Evolutionary conservation across 1,140 invertebrate species (phyloP).

Genomic region (Paramacrobiotus metropolitanus): DNA sequence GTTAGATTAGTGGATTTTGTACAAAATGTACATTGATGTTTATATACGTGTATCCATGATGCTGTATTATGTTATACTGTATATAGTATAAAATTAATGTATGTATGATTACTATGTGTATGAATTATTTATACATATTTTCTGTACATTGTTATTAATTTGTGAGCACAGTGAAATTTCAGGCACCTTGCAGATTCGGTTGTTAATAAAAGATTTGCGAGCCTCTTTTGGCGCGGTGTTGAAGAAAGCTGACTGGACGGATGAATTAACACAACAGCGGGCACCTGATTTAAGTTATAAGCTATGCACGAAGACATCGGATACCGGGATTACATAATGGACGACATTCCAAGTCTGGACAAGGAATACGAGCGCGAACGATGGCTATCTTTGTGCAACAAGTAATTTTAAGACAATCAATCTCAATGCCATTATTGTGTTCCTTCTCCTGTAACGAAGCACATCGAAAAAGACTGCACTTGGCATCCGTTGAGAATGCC

Average conservation of each 20-base stretch:
- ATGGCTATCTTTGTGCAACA: too few species aligned
- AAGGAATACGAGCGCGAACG: constrained; percentile 46
- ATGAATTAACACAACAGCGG: constrained; percentile 44
- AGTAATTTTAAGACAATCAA: too few species aligned
- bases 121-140: too few species aligned
- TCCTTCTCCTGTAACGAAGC: too few species aligned
- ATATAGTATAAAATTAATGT: too few species aligned
- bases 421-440: too few species aligned
- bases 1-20: constrained; percentile 19
- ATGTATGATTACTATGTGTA: too few species aligned
- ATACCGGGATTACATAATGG: constrained; percentile 60
- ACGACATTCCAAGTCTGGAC: constrained; percentile 35
- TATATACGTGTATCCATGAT: constrained; percentile 8
- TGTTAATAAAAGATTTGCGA: constrained; percentile 59
- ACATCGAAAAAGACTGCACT: too few species aligned
- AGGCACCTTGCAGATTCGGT: constrained; percentile 38
- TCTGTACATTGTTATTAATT: too few species aligned
- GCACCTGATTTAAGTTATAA: constrained; percentile 47
- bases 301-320: constrained; percentile 61
- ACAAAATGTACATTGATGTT: neutral
- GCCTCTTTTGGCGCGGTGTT: constrained; percentile 50
- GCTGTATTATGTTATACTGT: too few species aligned
- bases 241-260: constrained; percentile 51
- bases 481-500: too few species aligned
- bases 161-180: too few species aligned